phyloP scores from a whole-genome alignment of 2,797 vertebrate species.

The Arremon brunneinucha region DNA sequence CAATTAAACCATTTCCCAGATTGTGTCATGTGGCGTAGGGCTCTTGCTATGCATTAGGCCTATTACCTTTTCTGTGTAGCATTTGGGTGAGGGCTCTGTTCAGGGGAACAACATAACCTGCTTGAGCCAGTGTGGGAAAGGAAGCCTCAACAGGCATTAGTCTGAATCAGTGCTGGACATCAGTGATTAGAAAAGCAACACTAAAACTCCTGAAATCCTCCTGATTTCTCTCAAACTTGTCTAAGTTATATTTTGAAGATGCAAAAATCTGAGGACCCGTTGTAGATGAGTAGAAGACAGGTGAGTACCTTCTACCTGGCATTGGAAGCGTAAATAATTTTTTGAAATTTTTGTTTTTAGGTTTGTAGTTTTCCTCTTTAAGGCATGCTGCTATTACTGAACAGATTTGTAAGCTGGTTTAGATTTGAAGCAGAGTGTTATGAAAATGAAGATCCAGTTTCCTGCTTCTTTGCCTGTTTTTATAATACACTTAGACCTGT shows the following conservation, averaged over 20 bases:
- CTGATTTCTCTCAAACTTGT: not conserved
- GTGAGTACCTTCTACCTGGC: not conserved
- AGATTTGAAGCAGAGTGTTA: not conserved
- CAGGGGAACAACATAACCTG: not conserved
- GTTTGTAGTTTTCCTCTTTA: not conserved
- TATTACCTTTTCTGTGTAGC: not conserved
- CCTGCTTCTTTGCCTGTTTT: not conserved
- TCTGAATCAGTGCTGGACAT: not conserved
- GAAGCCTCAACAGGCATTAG: not conserved
- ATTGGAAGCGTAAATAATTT: not conserved
- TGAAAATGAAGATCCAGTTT: not conserved
- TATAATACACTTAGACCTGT: not conserved
- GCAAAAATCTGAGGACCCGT: not conserved
- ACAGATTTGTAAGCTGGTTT: not conserved
- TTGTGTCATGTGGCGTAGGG: not conserved
- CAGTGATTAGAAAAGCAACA: not conserved
- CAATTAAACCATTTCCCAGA: slow-evolving; percentile 11
- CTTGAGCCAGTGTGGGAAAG: not conserved
- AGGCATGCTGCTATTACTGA: not conserved
- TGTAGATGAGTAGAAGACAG: not conserved
- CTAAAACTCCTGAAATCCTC: not conserved
- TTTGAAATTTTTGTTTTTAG: not conserved
- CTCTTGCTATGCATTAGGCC: not conserved
- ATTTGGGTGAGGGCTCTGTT: not conserved
- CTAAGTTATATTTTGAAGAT: not conserved